Conservation (phyloP, 2,113 vertebrate genomes). For the Ceuthmochares aereus region DNA sequence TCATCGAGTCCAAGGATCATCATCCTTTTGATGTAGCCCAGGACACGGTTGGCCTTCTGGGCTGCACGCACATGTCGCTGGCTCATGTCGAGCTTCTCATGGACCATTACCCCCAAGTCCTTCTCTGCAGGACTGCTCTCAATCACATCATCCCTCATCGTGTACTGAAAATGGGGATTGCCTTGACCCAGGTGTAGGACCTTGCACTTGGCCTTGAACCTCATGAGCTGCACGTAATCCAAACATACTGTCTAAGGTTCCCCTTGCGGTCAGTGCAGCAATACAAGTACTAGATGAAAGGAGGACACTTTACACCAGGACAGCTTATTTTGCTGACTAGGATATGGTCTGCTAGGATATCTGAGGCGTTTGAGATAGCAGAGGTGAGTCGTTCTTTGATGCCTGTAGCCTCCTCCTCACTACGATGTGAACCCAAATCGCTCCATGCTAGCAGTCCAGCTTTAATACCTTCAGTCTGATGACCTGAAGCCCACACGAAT, state of each 20-base stretch:
- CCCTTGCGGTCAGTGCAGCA: background rate
- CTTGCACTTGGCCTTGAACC: no score
- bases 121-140: no score
- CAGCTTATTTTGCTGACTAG: background rate
- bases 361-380: background rate
- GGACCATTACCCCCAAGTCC: no score
- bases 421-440: background rate
- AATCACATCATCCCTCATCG: no score
- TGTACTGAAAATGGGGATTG: no score
- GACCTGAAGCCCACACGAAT: background rate
- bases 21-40: no score
- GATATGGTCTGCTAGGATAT: background rate
- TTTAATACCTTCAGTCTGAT: background rate
- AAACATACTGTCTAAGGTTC: background rate
- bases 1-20: no score
- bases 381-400: background rate
- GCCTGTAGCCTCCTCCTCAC: background rate
- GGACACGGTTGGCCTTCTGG: no score
- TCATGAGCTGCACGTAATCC: background rate
- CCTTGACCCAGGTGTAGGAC: no score
- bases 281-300: background rate
- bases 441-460: background rate
- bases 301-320: background rate
- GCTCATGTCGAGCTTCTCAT: no score
- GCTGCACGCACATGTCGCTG: no score